Percentiles rank a stretch among this genome's conserved stretches.
Conservation (phyloP, 1,140 invertebrate species). For the Hyles euphorbiae region DNA sequence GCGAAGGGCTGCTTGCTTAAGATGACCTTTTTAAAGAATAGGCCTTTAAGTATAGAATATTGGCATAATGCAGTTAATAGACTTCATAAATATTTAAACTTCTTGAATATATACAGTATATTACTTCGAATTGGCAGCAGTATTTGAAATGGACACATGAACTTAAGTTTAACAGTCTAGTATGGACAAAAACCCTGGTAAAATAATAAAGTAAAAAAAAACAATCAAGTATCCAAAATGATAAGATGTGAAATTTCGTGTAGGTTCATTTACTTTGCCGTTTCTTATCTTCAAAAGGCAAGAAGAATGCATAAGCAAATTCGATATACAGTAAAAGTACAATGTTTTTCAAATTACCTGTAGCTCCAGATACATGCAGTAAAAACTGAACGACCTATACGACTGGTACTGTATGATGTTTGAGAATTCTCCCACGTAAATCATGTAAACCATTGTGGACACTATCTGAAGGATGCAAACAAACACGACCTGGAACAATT, state of each 20-base stretch:
- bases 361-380: slow-evolving; percentile 46
- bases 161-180: no score
- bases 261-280: no score
- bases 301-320: no score
- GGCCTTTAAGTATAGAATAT: no score
- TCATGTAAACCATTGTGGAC: slow-evolving; percentile 49
- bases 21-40: not conserved
- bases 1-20: not conserved
- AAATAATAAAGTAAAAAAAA: no score
- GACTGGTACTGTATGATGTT: slow-evolving; percentile 58
- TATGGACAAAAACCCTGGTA: no score
- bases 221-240: no score
- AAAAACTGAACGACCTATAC: slow-evolving; percentile 45
- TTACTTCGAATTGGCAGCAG: not conserved
- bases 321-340: no score
- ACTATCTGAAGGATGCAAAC: slow-evolving; percentile 46
- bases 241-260: no score
- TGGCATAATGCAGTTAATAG: not conserved
- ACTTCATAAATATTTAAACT: not conserved
- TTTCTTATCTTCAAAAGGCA: no score
- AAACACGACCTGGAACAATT: slow-evolving; percentile 43
- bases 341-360: slow-evolving; percentile 27
- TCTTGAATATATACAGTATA: not conserved
- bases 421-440: slow-evolving; percentile 58
- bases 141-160: no score